Conservation (phyloP, 1,140 invertebrate species). For the Trichonephila inaurata region DNA sequence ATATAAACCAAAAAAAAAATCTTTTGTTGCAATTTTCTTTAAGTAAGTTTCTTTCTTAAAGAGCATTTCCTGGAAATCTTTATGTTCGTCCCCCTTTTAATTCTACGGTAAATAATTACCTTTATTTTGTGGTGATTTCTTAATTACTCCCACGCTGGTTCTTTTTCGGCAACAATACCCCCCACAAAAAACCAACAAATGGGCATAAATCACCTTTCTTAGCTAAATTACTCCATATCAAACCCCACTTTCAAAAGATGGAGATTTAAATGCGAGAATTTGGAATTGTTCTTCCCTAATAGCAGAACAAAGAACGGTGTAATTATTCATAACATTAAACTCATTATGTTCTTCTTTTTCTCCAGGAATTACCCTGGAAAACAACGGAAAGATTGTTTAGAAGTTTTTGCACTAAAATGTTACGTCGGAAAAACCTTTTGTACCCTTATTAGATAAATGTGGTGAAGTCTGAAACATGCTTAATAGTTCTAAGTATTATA, state of each 20-base stretch:
- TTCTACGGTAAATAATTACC: slow-evolving; percentile 66
- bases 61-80: slow-evolving; percentile 19
- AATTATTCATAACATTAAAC: slow-evolving; percentile 76
- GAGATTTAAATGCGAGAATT: slow-evolving; percentile 55
- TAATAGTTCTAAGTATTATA: slow-evolving; percentile 47
- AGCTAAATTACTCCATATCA: slow-evolving; percentile 42
- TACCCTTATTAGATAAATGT: slow-evolving; percentile 47
- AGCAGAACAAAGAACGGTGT: slow-evolving; percentile 43
- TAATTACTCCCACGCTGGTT: slow-evolving; percentile 54
- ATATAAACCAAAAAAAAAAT: slow-evolving; percentile 6
- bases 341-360: slow-evolving; percentile 56
- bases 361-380: slow-evolving; percentile 22
- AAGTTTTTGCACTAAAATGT: slow-evolving; percentile 30
- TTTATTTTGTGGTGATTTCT: slow-evolving; percentile 72
- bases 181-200: slow-evolving; percentile 17
- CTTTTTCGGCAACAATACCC: slow-evolving; percentile 30
- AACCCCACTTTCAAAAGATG: slow-evolving; percentile 52
- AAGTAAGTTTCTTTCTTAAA: slow-evolving; percentile 1
- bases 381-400: slow-evolving; percentile 12
- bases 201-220: slow-evolving; percentile 67
- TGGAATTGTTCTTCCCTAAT: slow-evolving; percentile 56
- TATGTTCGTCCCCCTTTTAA: neutral
- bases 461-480: slow-evolving; percentile 11
- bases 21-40: slow-evolving; percentile 9
- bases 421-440: slow-evolving; percentile 6